These are phyloP conservation scores for Pogonocherus hispidulus DNA, from an alignment of 2,888 invertebrate species.

Conservation along the genomic window DNA sequence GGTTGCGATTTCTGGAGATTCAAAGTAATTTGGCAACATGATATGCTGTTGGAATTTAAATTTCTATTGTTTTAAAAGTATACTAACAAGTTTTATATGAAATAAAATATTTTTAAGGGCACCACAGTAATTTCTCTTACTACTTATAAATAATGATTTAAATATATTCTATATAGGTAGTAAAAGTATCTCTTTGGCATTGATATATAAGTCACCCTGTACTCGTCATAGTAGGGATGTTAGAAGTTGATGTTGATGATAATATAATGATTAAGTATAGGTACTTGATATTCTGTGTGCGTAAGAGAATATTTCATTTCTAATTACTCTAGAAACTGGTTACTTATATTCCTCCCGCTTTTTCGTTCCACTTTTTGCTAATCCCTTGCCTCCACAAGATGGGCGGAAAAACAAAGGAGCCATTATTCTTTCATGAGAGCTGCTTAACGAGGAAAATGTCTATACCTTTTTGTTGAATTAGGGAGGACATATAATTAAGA, in stretches of 20 bases:
- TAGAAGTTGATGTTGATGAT: too few species aligned
- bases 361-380: neutral
- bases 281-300: neutral
- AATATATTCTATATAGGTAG: too few species aligned
- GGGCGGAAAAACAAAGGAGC: neutral
- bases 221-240: too few species aligned
- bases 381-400: neutral
- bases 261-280: neutral
- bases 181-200: too few species aligned
- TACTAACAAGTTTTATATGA: too few species aligned
- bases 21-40: too few species aligned
- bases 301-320: neutral
- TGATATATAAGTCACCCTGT: too few species aligned
- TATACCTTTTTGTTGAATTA: neutral
- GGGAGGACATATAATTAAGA: neutral
- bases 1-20: slow-evolving; percentile 10
- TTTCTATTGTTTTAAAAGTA: too few species aligned
- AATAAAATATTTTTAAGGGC: too few species aligned
- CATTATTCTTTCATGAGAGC: slow-evolving; percentile 4
- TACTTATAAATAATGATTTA: too few species aligned
- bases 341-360: neutral
- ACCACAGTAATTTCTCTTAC: too few species aligned
- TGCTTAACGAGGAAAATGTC: neutral
- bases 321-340: neutral
- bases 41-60: too few species aligned